phyloP scores from a whole-genome alignment of 2,888 invertebrate species.

The Tetragnatha montana region DNA sequence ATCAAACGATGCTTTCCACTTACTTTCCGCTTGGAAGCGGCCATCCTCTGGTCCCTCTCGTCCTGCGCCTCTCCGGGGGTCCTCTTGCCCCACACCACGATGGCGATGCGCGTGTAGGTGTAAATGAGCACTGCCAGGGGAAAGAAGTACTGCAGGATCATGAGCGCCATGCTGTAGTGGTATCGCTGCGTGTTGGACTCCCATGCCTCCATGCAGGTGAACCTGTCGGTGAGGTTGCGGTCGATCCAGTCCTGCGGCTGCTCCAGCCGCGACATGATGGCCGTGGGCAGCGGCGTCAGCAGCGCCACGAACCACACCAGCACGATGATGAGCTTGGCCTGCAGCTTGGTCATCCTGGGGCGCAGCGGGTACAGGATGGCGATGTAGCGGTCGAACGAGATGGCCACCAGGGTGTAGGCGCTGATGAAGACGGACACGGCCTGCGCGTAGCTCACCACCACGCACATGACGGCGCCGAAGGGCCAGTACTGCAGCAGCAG shows the following conservation, averaged over 20 bases:
- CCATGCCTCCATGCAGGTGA: constrained; percentile 82
- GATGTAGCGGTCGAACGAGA: constrained; percentile 93
- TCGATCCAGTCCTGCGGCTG: constrained; percentile 70
- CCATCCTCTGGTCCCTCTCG: constrained; percentile 87
- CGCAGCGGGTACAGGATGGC: constrained; percentile 92
- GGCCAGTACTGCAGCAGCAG: constrained; percentile 90
- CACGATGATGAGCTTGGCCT: constrained; percentile 83
- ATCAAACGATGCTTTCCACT: constrained; percentile 73
- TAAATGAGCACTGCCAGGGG: constrained; percentile 87
- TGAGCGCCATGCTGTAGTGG: constrained; percentile 85
- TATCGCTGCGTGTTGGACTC: constrained; percentile 71
- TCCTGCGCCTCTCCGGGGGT: constrained; percentile 92
- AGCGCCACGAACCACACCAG: constrained; percentile 86
- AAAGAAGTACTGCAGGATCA: constrained; percentile 88
- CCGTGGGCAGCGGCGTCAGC: constrained; percentile 87
- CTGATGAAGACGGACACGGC: constrained; percentile 77
- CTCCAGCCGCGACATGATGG: constrained; percentile 81
- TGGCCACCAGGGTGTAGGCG: constrained; percentile 92
- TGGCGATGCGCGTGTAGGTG: constrained; percentile 90
- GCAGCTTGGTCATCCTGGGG: constrained; percentile 85
- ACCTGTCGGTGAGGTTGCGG: constrained; percentile 73
- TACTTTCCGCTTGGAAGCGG: constrained; percentile 91
- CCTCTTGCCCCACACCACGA: constrained; percentile 90
- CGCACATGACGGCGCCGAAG: constrained; percentile 88
- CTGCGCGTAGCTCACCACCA: constrained; percentile 88